Base-by-base conservation (phyloP, 2,113 vertebrate species). In the Stegostoma tigrinum region DNA sequence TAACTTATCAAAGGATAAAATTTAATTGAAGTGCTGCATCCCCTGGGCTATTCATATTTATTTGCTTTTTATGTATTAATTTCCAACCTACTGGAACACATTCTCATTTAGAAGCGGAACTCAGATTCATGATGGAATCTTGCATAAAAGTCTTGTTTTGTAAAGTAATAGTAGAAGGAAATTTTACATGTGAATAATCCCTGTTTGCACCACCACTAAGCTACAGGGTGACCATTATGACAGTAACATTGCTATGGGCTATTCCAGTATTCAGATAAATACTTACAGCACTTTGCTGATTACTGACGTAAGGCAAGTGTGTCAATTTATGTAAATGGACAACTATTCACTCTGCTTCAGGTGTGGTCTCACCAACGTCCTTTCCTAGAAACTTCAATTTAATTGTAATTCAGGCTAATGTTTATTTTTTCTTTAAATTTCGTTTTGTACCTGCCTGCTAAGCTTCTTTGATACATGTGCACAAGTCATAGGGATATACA, bases 1-100 rank as follows among this genome's bases (percentile, higher is more conserved):
- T 94, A 94, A 64, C 30, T 90, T 90, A 90, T 61, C 64, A 67
- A 66, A 23, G 64, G 64, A 67, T 68, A 94, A 38, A 68, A 94
- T 94, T 38, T 67, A 64, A 94, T 94, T 94, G 90, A 94, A 66
- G 64, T 38, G 64, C 34, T 42, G 38, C 19, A 42, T 21, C 15
- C 90, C n/a, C 64, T 67, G 61, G 30, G 90, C n/a, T 64, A 67
- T 89, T 89, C 48, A 89, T 55, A 27, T 55, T 52, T 89, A 89
- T 89, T 89, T 30, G 86, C 48, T 89, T 55, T 55, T 4, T 4
- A 30, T 55, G 8, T 89, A 30, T 15, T 7, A 89, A 89, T 52
- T 2, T 89, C 86, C 86, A 89, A 89, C 24, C 48, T 34, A 89
- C 86, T 66, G 55, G 5, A 61, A 93, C 30, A 38, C 30, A 66